A percentile compares a stretch with the other conserved stretches of the same genome.
Evolutionary conservation across 2,113 vertebrate species (phyloP).

Genomic region (Dipodomys ordii): DNA sequence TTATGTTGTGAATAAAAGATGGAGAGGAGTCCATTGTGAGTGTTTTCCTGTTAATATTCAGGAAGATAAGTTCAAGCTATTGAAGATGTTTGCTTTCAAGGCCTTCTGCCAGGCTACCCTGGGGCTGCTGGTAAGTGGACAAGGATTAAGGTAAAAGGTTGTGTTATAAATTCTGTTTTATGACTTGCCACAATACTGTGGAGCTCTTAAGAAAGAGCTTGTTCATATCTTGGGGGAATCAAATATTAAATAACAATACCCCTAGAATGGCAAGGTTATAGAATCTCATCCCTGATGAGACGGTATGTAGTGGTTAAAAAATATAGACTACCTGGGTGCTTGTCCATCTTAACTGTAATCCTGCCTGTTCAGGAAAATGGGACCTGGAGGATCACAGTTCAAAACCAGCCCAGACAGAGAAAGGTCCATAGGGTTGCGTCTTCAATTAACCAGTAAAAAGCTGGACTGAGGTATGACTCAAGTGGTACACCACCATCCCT

Average conservation of each 20-base stretch:
- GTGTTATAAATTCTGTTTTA: background rate
- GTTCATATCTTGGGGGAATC: background rate
- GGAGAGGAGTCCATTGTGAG: background rate
- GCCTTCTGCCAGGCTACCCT: background rate
- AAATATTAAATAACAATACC: background rate
- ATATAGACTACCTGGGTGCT: background rate
- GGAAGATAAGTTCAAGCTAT: background rate
- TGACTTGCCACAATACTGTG: background rate
- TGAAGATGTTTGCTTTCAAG: constrained; percentile 9
- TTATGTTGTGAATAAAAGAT: background rate
- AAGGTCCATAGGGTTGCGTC: no score
- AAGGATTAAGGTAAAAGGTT: background rate
- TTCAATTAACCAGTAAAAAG: no score
- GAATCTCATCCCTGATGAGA: background rate
- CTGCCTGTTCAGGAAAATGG: no score
- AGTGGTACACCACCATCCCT: no score
- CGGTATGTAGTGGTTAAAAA: background rate
- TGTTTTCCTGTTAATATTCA: background rate
- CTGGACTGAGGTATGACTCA: no score
- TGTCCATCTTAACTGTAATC: no score
- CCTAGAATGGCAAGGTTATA: background rate
- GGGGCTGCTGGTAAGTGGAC: background rate
- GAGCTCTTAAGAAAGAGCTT: background rate
- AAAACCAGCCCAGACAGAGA: no score
- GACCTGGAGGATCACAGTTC: no score